Evolutionary conservation across 2,888 invertebrate genomes (phyloP).

Genomic region (Ophion ventricosus): DNA sequence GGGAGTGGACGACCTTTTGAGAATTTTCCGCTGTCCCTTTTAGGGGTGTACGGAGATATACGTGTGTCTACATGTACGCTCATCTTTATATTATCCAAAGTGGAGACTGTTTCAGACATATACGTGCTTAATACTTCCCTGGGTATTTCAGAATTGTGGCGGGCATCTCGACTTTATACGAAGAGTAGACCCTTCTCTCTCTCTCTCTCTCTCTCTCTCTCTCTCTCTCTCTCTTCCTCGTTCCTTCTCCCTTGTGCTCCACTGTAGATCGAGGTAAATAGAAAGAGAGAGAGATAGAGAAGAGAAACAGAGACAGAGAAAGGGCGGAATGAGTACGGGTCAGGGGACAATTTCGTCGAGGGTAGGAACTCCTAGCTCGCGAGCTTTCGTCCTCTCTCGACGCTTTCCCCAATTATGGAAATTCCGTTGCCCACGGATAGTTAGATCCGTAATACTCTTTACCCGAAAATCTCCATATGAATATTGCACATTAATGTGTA

Average conservation of each 20-base stretch:
- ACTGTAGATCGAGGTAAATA: not conserved
- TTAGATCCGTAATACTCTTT: slow-evolving; percentile 79
- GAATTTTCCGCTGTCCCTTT: not conserved
- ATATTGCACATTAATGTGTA: slow-evolving; percentile 78
- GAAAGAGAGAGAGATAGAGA: not conserved
- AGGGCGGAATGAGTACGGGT: slow-evolving; percentile 14
- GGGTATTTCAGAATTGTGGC: slow-evolving; percentile 44
- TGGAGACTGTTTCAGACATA: slow-evolving; percentile 27
- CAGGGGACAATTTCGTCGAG: slow-evolving; percentile 58
- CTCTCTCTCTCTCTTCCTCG: not conserved
- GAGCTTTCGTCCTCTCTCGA: slow-evolving; percentile 57
- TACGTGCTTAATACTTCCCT: slow-evolving; percentile 25
- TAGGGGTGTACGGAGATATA: not conserved
- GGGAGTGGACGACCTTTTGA: not conserved
- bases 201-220: not conserved
- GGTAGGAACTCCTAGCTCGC: slow-evolving; percentile 41
- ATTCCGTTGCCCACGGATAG: slow-evolving; percentile 77
- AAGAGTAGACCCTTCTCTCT: slow-evolving; percentile 41
- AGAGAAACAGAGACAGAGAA: not conserved
- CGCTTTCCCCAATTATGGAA: slow-evolving; percentile 79
- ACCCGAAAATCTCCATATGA: slow-evolving; percentile 77
- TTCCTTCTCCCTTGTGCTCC: not conserved
- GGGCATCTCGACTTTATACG: slow-evolving; percentile 52
- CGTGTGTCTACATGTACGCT: not conserved
- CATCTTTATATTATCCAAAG: slow-evolving; percentile 22